Percentiles rank a stretch among this genome's conserved stretches.
phyloP scores from a whole-genome alignment of 2,113 vertebrate species.

The Tinamus guttatus region DNA sequence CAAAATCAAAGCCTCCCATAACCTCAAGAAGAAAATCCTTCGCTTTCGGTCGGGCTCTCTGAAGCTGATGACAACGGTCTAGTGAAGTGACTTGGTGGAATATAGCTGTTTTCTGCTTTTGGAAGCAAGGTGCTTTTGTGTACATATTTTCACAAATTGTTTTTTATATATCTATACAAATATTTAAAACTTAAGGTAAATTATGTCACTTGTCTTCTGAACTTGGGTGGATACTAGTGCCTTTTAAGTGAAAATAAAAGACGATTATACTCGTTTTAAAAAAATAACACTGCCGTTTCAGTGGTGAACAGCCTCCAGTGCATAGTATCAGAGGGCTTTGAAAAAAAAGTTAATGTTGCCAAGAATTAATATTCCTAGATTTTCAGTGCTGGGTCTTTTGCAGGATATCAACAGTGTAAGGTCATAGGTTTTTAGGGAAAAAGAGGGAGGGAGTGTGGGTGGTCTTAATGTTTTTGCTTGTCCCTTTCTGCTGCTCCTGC shows the following conservation, averaged over 20 bases:
- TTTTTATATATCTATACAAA: slow-evolving; percentile 49
- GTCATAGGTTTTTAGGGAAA: background rate
- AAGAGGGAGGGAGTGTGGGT: background rate
- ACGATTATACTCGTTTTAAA: slow-evolving; percentile 40
- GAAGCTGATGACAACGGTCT: slow-evolving; percentile 97
- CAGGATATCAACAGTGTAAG: background rate
- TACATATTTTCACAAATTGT: slow-evolving; percentile 59
- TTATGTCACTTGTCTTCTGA: slow-evolving; percentile 69
- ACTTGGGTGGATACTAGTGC: slow-evolving; percentile 75
- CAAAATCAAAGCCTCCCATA: slow-evolving; percentile 95
- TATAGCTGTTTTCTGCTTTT: background rate
- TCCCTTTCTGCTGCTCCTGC: slow-evolving; percentile 32
- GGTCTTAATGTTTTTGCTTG: slow-evolving; percentile 10
- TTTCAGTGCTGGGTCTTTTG: slow-evolving; percentile 35
- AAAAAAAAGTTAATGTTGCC: background rate
- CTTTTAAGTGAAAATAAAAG: slow-evolving; percentile 75
- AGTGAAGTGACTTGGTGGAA: slow-evolving; percentile 58
- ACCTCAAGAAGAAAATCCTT: slow-evolving; percentile 96
- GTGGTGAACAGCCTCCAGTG: slow-evolving; percentile 60
- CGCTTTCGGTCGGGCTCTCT: slow-evolving; percentile 92
- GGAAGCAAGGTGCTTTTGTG: slow-evolving; percentile 58
- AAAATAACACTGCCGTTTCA: slow-evolving; percentile 50
- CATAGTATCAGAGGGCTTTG: slow-evolving; percentile 38
- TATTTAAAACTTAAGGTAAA: slow-evolving; percentile 78
- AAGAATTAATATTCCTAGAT: slow-evolving; percentile 4